A percentile compares a stretch with the other conserved stretches of the same genome.
Conservation (phyloP, 30 jellyfish, hydroid and myxozoan species). For the Aurelia sp. region DNA sequence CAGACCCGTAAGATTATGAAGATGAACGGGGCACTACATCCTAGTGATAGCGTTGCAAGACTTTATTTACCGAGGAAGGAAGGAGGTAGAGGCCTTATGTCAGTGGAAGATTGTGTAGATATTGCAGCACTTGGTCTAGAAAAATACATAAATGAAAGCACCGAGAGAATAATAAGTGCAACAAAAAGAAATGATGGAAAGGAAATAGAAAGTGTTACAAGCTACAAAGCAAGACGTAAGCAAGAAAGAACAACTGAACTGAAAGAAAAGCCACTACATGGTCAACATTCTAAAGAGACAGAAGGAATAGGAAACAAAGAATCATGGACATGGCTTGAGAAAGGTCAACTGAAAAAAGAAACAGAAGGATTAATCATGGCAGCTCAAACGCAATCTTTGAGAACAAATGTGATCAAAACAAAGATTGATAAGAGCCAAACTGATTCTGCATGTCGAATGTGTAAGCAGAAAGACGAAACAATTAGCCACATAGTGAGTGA, state of each 20-base stretch:
- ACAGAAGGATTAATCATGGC: slow-evolving; percentile 13
- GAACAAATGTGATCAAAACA: background rate
- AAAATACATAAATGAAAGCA: background rate
- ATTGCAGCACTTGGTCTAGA: no score
- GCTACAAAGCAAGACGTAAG: slow-evolving; percentile 16
- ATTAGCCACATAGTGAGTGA: slow-evolving; percentile 30
- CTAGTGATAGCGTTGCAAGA: no score
- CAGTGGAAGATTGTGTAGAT: no score
- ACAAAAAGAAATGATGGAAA: slow-evolving; percentile 13
- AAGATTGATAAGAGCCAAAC: slow-evolving; percentile 18
- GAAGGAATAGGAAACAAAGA: background rate
- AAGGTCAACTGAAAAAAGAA: background rate
- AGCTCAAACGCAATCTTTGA: slow-evolving; percentile 5
- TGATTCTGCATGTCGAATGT: slow-evolving; percentile 18
- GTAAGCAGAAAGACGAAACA: slow-evolving; percentile 18
- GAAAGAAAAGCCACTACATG: slow-evolving; percentile 20
- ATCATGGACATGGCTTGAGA: background rate
- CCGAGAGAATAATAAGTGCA: slow-evolving; percentile 2
- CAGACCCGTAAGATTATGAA: slow-evolving; percentile 13
- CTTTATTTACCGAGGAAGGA: no score
- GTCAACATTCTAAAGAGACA: slow-evolving; percentile 14
- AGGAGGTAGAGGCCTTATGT: no score
- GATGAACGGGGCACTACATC: background rate
- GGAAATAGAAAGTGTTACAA: slow-evolving; percentile 14
- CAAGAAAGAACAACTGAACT: slow-evolving; percentile 28